phyloP scores from a whole-genome alignment of 2,113 vertebrate genomes.

The Picathartes gymnocephalus region DNA sequence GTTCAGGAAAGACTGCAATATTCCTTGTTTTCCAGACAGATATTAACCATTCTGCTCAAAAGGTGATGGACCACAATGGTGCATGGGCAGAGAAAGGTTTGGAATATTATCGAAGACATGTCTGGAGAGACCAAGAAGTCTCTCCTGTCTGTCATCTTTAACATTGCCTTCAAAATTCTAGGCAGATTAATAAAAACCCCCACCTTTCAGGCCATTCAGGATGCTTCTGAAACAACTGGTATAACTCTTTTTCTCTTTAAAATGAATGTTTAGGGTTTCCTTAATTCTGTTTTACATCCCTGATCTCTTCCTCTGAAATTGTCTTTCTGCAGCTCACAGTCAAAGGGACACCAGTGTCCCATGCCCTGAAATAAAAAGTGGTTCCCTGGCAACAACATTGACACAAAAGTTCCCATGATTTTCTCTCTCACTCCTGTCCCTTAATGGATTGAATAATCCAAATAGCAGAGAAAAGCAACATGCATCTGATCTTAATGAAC shows the following conservation, averaged over 20 bases:
- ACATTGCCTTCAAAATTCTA: background rate
- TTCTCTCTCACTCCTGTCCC: conserved; percentile 35
- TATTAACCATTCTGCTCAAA: background rate
- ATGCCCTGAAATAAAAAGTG: conserved; percentile 46
- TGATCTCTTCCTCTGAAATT: conserved; percentile 6
- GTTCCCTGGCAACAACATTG: conserved; percentile 70
- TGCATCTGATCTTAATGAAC: conserved; percentile 43
- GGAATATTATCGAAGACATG: background rate
- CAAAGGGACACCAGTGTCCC: conserved; percentile 56
- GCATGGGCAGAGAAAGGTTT: background rate
- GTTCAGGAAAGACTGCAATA: background rate
- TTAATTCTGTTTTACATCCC: background rate
- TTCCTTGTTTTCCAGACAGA: background rate
- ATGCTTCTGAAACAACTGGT: background rate
- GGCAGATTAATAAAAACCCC: background rate
- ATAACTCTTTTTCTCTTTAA: background rate
- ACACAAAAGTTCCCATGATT: conserved; percentile 63
- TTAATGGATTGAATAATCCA: conserved; percentile 54
- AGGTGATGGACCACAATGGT: background rate
- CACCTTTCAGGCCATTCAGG: background rate
- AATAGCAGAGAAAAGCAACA: conserved; percentile 61
- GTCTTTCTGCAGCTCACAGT: conserved; percentile 29
- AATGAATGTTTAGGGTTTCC: background rate
- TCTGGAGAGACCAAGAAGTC: background rate
- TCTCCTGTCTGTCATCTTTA: background rate